Conservation (phyloP, 2,797 vertebrate genomes). For the Enteromius unitaeniatus region DNA sequence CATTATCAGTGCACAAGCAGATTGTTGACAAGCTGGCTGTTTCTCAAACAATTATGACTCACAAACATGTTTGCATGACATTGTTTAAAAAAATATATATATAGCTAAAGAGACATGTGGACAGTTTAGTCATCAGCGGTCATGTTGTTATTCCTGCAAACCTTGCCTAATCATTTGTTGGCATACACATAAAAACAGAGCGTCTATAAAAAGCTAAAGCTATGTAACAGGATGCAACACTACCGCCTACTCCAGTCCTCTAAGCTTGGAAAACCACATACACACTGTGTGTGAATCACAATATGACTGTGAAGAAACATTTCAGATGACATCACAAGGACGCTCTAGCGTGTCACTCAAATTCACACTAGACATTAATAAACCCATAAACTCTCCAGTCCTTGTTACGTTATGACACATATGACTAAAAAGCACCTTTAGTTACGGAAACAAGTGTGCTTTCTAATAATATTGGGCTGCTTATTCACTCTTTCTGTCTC, state of each 20-base stretch:
- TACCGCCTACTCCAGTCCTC: constrained; percentile 43
- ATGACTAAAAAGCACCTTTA: constrained; percentile 11
- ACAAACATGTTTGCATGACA: constrained; percentile 34
- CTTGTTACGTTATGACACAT: neutral
- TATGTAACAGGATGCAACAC: constrained; percentile 43
- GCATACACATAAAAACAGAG: constrained; percentile 21
- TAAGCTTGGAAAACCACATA: constrained; percentile 33
- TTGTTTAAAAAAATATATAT: constrained; percentile 42
- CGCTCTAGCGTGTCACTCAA: neutral
- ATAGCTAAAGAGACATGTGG: constrained; percentile 39
- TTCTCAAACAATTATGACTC: constrained; percentile 30
- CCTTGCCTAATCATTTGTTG: constrained; percentile 28
- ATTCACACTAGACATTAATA: constrained; percentile 30
- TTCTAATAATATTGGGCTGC: constrained; percentile 11
- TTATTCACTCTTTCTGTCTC: constrained; percentile 7
- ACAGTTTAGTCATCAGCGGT: constrained; percentile 53
- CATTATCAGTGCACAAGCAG: constrained; percentile 19
- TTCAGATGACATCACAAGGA: constrained; percentile 23
- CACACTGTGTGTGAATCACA: constrained; percentile 2
- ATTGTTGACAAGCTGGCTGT: constrained; percentile 16
- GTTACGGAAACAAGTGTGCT: neutral
- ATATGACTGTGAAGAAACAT: constrained; percentile 8
- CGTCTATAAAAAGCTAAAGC: neutral
- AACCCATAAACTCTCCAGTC: neutral
- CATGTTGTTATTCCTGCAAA: constrained; percentile 33